Base-by-base conservation (phyloP, 2,888 invertebrate genomes). In the Schizaphis graminum region DNA sequence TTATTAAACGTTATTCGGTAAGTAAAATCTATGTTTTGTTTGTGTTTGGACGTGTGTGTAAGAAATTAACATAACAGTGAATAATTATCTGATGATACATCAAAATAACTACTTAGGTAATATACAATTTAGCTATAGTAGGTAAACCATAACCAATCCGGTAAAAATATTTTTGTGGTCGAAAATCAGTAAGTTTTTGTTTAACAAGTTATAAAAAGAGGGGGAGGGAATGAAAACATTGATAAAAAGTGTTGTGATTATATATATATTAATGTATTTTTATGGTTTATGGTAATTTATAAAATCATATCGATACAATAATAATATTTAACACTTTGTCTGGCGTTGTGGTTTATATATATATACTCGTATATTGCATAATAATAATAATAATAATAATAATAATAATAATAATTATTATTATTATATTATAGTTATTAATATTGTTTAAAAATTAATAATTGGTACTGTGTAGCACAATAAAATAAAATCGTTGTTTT, bases 381-480 rank as follows among this genome's bases (percentile, higher is more conserved):
- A 93, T 57, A 85, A 5, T n/a, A 67, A 49, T 28, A 26, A 57
- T 89, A 35, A 89, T 89, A 90, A 93, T 57, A 85, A 5, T 47
- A 47, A 47, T 47, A 93, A 93, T 56, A 85, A 4, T n/a, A n/a
- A 49, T 28, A 2, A 88, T 89, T n/a, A 57, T 89, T 35, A 89
- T 89, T 44, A n/a, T 56, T 41, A 84, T 61, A 89, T 56, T 77
- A 28, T 56, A 85, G 77, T 89, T 89, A 93, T 67, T 91, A 47
- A 44, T 89, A 89, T 89, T 85, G 89, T 90, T 92, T 89, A 44
- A 93, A 84, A 84, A 90, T 90, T 90, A 90, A 94, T 94, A 94
- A 94, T 90, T 90, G 94, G 94, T 94, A 94, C 90, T 57, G 90
- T 90, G 90, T 90, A 90, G 90, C 90, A 94, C 94, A 89, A 57